Base-by-base conservation (phyloP, 2,797 vertebrate species). In the Hoplostethus mediterraneus region DNA sequence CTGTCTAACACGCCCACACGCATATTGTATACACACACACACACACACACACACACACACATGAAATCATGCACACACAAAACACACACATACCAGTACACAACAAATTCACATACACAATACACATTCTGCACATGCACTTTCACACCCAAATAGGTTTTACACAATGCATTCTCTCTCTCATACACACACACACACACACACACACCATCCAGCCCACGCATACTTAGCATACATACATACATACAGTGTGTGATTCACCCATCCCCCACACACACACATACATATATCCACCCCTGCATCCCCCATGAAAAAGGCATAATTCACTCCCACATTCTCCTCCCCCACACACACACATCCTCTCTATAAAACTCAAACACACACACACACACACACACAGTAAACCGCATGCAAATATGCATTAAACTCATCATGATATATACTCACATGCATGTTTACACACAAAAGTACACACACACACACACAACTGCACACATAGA, bases 321-420 rank as follows among this genome's bases (percentile, higher is more conserved):
- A 92, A 93, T 92, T 93, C 90, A 89, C 90, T 90, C 90, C 83
- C 72, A 89, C 88, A 74, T 88, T 86, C 88, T 88, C 90, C 90
- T 88, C 89, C 89, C 91, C 90, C 91, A 91, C 87, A 85, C 82
- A 85, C 82, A 82, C 83, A 80, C 76, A 89, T 91, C 80, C 83
- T 87, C 89, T 81, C 74, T 67, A 88, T 86, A 89, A 87, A 88
- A 91, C 82, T 82, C 30, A 3, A 13, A 25, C 71, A 79, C 71
- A 76, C 68, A 80, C 69, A 81, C 56, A 44, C 65, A 52, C 28
- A 55, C 17, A 71, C 48, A 65, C 52, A 67, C 55, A 70, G 42
- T 62, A 59, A 74, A 68, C 62, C 65, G 67, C 61, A 67, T 31
- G 12, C 31, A 61, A 45, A 49, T 5, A 40, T 8, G n/a, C 47